phyloP scores from a whole-genome alignment of 2,797 vertebrate genomes.

The Tapera naevia region DNA sequence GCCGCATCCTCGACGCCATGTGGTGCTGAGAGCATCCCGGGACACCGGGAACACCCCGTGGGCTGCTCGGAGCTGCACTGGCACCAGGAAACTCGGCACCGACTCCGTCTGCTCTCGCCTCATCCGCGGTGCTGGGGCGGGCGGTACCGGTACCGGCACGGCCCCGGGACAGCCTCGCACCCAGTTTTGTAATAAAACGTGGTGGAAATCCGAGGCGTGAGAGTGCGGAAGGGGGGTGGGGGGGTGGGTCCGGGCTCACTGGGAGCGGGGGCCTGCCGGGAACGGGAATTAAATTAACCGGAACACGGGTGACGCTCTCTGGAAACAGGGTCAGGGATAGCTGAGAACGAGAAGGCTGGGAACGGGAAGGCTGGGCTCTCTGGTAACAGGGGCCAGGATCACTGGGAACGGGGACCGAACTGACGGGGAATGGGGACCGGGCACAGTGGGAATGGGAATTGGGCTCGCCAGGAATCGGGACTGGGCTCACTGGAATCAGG shows the following conservation, averaged over 20 bases:
- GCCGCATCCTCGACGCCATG: conserved; percentile 77
- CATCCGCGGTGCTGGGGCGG: background rate
- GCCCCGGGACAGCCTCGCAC: background rate
- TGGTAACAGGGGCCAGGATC: too few relatives aligned
- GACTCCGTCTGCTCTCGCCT: background rate
- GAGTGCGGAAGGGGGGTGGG: background rate
- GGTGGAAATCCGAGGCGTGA: background rate
- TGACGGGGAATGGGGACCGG: too few relatives aligned
- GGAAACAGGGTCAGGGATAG: background rate
- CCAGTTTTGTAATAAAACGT: conserved; percentile 75
- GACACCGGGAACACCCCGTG: background rate
- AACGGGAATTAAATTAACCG: background rate
- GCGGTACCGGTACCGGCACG: background rate
- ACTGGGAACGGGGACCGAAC: background rate
- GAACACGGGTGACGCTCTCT: background rate
- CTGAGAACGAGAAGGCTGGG: too few relatives aligned
- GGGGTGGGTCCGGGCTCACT: background rate
- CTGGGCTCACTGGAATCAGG: background rate
- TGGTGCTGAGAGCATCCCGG: conserved; percentile 78
- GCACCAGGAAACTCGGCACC: background rate
- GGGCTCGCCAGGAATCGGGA: background rate
- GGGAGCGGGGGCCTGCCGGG: background rate
- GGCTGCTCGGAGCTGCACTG: conserved; percentile 70
- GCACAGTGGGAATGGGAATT: too few relatives aligned
- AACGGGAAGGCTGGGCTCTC: too few relatives aligned